Percentiles rank a stretch among this genome's conserved stretches.
These are phyloP conservation scores for Muricea muricata DNA, from an alignment of 92 coral and sea anemone species.

Conservation along the genomic window DNA sequence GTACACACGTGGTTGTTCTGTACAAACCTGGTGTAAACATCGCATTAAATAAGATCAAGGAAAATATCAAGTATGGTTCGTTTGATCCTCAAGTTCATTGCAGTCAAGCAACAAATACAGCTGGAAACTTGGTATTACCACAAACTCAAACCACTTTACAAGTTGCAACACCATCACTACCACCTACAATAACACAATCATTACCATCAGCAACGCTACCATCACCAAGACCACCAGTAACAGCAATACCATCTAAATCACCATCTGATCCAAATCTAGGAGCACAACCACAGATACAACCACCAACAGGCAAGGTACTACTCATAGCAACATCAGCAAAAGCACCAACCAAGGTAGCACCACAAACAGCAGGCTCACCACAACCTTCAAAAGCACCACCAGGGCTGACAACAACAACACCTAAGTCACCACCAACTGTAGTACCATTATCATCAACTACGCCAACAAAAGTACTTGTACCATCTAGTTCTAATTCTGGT, in stretches of 20 bases:
- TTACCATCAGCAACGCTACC: conserved; percentile 22
- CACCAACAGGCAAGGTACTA: no score
- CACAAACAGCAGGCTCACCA: conserved; percentile 6
- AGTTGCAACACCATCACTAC: conserved; percentile 25
- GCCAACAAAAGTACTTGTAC: no score
- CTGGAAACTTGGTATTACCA: not conserved
- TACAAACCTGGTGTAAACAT: conserved; percentile 82
- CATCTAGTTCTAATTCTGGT: no score
- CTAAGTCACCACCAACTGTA: conserved; percentile 12
- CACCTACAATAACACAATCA: not conserved
- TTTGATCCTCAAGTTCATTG: conserved; percentile 24
- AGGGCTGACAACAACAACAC: conserved; percentile 15
- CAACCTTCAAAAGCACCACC: no score
- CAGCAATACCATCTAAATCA: no score
- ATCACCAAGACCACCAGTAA: not conserved
- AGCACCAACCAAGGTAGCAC: not conserved
- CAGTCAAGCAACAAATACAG: no score
- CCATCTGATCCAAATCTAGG: no score
- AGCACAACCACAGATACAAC: no score
- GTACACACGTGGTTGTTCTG: conserved; percentile 80
- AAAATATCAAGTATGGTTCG: conserved; percentile 80
- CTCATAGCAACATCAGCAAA: no score
- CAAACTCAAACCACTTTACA: conserved; percentile 20
- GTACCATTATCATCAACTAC: no score
- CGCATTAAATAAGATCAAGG: conserved; percentile 50